Evolutionary conservation across 1,140 invertebrate genomes (phyloP).

Genomic region (Lasioglossum baleicum): DNA sequence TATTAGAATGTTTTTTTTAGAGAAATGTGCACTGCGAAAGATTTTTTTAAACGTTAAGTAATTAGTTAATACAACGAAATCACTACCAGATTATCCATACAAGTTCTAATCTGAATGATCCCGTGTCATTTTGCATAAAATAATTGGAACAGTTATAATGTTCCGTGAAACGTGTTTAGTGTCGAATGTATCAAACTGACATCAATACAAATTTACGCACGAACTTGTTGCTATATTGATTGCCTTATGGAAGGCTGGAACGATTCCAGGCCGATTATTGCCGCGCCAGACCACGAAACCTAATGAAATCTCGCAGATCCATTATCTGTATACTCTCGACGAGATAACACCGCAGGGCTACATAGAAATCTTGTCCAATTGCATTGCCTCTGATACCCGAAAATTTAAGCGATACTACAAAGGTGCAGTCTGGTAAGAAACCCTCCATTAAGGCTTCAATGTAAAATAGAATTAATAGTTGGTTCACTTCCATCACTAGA

Average conservation of each 20-base stretch:
- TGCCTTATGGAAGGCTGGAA: conserved; percentile 58
- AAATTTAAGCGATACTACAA: background rate
- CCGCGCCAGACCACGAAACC: conserved; percentile 10
- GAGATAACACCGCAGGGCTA: background rate
- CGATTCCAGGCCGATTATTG: conserved; percentile 58
- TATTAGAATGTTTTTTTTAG: no score
- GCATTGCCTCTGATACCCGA: background rate
- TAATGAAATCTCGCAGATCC: background rate
- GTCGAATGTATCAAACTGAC: conserved; percentile 1
- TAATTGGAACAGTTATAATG: background rate
- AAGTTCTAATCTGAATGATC: no score
- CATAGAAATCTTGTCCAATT: background rate
- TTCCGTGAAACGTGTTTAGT: background rate
- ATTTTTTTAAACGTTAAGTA: no score
- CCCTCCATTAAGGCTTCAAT: no score
- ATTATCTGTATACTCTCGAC: background rate
- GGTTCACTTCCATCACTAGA: no score
- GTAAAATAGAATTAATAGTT: no score
- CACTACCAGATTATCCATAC: no score
- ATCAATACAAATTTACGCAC: background rate
- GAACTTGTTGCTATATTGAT: conserved; percentile 70
- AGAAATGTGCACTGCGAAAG: no score
- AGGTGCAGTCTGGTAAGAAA: no score
- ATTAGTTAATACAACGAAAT: no score
- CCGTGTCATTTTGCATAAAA: no score